These are phyloP conservation scores for Taurulus bubalis DNA, from an alignment of 2,113 vertebrate genomes.

Conservation along the genomic window DNA sequence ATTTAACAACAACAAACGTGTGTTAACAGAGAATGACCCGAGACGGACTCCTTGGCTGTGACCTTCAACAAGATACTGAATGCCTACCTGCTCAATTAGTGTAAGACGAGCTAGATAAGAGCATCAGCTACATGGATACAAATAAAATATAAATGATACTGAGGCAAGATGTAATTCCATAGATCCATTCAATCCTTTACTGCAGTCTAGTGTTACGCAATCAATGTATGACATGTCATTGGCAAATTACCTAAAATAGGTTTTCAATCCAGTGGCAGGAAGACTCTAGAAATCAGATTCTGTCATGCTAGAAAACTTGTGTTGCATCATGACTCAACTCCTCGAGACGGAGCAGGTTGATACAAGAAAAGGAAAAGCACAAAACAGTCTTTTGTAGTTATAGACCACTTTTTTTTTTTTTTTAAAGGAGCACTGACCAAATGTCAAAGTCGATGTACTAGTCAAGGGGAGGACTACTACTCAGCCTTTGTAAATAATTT, in stretches of 20 bases:
- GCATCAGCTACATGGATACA: conserved; percentile 45
- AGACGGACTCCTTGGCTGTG: conserved; percentile 21
- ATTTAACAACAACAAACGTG: neutral
- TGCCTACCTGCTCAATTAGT: conserved; percentile 14
- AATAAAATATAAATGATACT: conserved; percentile 60
- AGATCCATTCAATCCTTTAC: conserved; percentile 25
- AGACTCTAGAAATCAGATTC: neutral
- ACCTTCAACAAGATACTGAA: conserved; percentile 51
- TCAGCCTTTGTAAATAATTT: neutral
- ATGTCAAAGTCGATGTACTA: neutral
- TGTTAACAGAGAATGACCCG: conserved; percentile 4
- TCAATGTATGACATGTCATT: conserved; percentile 6
- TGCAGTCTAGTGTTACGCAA: neutral
- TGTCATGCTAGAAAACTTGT: neutral
- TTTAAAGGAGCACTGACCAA: neutral
- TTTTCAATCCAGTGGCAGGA: neutral
- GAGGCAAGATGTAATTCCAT: conserved; percentile 24
- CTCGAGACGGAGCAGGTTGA: neutral
- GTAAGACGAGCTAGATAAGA: conserved; percentile 52
- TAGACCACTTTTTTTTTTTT: neutral
- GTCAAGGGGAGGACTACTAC: neutral
- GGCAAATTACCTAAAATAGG: neutral
- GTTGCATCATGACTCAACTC: neutral
- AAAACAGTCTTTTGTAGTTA: neutral
- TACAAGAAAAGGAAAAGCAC: neutral